Conservation (phyloP, 2,113 vertebrate genomes). For the Arothron firmamentum region DNA sequence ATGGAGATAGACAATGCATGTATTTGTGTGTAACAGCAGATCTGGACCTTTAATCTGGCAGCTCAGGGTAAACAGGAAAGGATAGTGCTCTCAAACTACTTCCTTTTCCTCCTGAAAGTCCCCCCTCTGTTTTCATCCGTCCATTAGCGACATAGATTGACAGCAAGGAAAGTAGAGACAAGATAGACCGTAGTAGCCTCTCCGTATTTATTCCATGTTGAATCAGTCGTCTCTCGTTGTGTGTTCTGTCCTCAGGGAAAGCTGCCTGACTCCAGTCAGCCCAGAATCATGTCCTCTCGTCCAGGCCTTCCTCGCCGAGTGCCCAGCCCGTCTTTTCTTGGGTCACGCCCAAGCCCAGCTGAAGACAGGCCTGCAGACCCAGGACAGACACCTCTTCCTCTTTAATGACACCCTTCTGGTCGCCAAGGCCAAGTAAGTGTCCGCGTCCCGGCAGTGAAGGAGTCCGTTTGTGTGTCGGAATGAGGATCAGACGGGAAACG, state of each 20-base stretch:
- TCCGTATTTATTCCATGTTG: no score
- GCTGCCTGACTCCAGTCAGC: conserved; percentile 78
- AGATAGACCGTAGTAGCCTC: background rate
- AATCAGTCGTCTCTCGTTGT: conserved; percentile 3
- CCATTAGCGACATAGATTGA: conserved; percentile 24
- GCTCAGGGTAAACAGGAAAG: conserved; percentile 69
- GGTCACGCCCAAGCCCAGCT: conserved; percentile 84
- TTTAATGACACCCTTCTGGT: conserved; percentile 89
- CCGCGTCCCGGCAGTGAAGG: conserved; percentile 6
- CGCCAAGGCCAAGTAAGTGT: conserved; percentile 90
- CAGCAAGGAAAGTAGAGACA: background rate
- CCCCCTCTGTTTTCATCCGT: conserved; percentile 15
- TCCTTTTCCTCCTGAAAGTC: conserved; percentile 50
- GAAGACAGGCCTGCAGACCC: conserved; percentile 87
- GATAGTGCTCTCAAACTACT: conserved; percentile 57
- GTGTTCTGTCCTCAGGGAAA: conserved; percentile 74
- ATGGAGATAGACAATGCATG: conserved; percentile 14
- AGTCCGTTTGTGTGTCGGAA: conserved; percentile 20
- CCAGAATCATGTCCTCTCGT: conserved; percentile 85
- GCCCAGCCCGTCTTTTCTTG: conserved; percentile 78
- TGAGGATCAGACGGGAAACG: conserved; percentile 8
- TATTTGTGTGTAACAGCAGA: conserved; percentile 14
- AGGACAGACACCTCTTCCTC: conserved; percentile 90
- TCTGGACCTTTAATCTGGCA: conserved; percentile 44
- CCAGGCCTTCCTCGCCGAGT: conserved; percentile 78